Base-by-base conservation (phyloP, 1,140 invertebrate genomes). In the Cydia splendana region DNA sequence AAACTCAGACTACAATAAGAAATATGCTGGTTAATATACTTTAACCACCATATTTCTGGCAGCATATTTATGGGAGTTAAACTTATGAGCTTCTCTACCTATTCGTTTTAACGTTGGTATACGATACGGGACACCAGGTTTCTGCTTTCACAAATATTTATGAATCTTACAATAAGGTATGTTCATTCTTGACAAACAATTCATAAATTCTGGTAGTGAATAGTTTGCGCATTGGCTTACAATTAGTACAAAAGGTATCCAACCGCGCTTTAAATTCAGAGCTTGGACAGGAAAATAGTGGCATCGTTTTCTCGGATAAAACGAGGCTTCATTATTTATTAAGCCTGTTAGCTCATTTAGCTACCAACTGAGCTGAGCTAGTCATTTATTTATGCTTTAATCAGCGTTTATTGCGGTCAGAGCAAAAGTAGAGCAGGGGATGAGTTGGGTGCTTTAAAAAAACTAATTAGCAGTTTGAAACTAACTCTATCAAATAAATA, bases 291-390 rank as follows among this genome's bases (percentile, higher is more conserved):
- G 57, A 62, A 62, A 24, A 24, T 2, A 10, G 6, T 24, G 24
- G 20, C 57, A 24, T 34, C 15, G n/a, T 24, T 62, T 62, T n/a
- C 7, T 20, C 20, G 57, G 20, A 62, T 24, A 24, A 48, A 24
- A 62, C 18, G 20, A 62, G 57, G 20, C 57, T n/a, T 18, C 10
- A 62, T 62, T 62, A 62, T 24, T 62, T 62, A 62, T 62, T 62
- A 24, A 62, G 20, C 12, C 57, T 24, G 57, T n/a, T 62, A 24
- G 57, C 18, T 62, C 18, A 62, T 62, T 62, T 62, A 24, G 53
- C 2, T 24, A 62, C n/a, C 24, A 24, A 12, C 57, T 9, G 57
- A 24, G 57, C 57, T 24, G 10, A 24, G 57, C 10, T 24, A 62
- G 20, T 62, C 0, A 24, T 24, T 24, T 24, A 62, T 62, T 62